phyloP scores from a whole-genome alignment of 1,140 invertebrate genomes.

The Condylostylus longicornis region DNA sequence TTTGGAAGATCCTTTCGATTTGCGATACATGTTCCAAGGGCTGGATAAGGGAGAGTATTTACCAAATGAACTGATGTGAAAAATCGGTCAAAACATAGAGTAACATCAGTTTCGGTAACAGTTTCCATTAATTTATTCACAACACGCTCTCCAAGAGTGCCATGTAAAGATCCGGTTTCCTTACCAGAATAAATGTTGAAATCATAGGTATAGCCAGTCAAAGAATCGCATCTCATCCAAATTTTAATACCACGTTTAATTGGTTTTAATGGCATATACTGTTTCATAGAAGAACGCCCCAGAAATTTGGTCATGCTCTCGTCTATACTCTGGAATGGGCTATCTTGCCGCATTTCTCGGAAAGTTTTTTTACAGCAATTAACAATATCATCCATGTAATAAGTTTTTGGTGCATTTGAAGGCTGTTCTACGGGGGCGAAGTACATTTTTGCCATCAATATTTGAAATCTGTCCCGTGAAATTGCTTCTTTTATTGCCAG shows the following conservation, averaged over 20 bases:
- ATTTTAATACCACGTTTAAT: slow-evolving; percentile 28
- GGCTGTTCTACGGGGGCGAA: not conserved
- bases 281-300: slow-evolving; percentile 21
- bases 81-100: slow-evolving; percentile 12
- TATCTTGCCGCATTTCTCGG: slow-evolving; percentile 11
- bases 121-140: slow-evolving; percentile 6
- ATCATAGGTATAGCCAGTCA: too few relatives aligned
- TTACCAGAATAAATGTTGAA: not conserved
- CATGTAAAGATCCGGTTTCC: not conserved
- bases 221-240: slow-evolving; percentile 9
- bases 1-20: not conserved
- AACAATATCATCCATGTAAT: slow-evolving; percentile 2
- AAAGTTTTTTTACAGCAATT: not conserved
- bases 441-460: too few relatives aligned
- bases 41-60: not conserved
- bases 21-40: not conserved
- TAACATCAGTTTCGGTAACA: slow-evolving; percentile 5
- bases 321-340: too few relatives aligned
- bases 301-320: too few relatives aligned
- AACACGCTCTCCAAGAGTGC: not conserved
- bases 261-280: slow-evolving; percentile 28
- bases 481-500: too few relatives aligned
- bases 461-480: too few relatives aligned
- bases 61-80: not conserved
- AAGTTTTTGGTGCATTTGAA: not conserved